A percentile compares a stretch with the other conserved stretches of the same genome.
Conservation (phyloP, 2,113 vertebrate genomes). For the Brachirus orientalis region DNA sequence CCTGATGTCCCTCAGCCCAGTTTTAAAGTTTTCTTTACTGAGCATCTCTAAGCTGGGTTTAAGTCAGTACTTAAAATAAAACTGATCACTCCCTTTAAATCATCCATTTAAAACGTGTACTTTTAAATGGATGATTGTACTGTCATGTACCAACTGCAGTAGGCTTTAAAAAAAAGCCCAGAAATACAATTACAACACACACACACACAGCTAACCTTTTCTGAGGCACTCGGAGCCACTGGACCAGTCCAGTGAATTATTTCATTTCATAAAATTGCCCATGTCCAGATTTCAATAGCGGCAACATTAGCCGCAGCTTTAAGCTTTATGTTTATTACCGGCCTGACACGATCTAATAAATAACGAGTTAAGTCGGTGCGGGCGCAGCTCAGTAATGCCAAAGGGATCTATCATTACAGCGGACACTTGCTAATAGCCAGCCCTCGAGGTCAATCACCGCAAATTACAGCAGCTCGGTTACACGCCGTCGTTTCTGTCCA, state of each 20-base stretch:
- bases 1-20: no score
- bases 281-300: conserved; percentile 99
- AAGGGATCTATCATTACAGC: conserved; percentile 97
- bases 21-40: no score
- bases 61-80: no score
- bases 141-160: no score
- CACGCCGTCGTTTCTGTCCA: conserved; percentile 88
- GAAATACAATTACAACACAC: neutral
- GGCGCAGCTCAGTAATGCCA: conserved; percentile 89
- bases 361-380: conserved; percentile 92
- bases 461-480: conserved; percentile 96
- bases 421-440: conserved; percentile 97
- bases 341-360: conserved; percentile 99
- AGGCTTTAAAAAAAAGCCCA: no score
- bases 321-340: conserved; percentile 97
- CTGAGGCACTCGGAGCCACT: conserved; percentile 89
- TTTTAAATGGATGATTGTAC: no score
- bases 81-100: no score
- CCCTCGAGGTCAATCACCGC: conserved; percentile 90
- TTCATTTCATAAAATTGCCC: conserved; percentile 98
- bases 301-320: conserved; percentile 91
- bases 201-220: conserved; percentile 81
- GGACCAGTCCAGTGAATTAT: conserved; percentile 96
- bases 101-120: no score
- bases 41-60: no score